Evolutionary conservation across 2,113 vertebrate genomes (phyloP).

Genomic region (Jacana jacana): DNA sequence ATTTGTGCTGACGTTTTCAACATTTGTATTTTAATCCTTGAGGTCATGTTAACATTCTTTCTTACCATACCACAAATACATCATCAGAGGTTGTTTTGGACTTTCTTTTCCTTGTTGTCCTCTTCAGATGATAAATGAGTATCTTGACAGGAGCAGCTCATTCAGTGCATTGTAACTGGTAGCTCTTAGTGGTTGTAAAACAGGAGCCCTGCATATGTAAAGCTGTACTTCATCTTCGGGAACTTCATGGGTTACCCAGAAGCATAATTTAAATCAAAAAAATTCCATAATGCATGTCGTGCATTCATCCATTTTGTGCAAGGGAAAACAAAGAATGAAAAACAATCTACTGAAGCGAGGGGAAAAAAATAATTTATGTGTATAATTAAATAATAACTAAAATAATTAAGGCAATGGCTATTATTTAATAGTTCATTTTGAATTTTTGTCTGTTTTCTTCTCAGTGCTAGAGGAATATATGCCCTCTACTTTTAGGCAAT

Average conservation of each 20-base stretch:
- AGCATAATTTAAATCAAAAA: background rate
- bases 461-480: background rate
- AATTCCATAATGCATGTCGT: background rate
- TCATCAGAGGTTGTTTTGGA: background rate
- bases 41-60: background rate
- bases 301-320: background rate
- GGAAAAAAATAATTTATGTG: background rate
- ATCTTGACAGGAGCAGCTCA: background rate
- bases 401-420: background rate
- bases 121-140: conserved; percentile 2
- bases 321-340: background rate
- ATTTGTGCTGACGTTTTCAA: background rate
- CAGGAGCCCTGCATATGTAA: background rate
- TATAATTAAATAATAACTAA: background rate
- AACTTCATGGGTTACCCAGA: background rate
- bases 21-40: background rate
- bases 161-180: background rate
- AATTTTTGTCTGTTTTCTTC: background rate
- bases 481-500: background rate
- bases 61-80: conserved; percentile 15
- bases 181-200: background rate
- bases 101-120: conserved; percentile 17
- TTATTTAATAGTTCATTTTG: background rate
- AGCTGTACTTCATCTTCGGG: background rate
- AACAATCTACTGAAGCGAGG: background rate